Percentiles rank a stretch among this genome's conserved stretches.
Conservation (phyloP, 2,113 vertebrate genomes). For the Dendropsophus ebraccatus region DNA sequence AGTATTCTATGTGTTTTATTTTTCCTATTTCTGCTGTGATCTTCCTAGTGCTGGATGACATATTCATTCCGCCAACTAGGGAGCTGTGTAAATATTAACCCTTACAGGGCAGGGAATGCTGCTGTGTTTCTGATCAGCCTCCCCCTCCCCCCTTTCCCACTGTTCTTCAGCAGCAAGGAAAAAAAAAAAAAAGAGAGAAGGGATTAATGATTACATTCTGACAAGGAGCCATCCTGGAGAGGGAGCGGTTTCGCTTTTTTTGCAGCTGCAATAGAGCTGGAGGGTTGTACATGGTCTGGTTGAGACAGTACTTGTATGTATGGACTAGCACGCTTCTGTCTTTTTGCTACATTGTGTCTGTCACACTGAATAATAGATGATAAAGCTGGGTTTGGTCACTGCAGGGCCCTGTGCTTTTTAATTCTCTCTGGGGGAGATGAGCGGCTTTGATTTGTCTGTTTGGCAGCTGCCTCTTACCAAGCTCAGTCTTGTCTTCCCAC, state of each 20-base stretch:
- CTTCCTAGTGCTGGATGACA: neutral
- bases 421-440: slow-evolving; percentile 41
- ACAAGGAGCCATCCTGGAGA: slow-evolving; percentile 35
- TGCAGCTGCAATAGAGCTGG: slow-evolving; percentile 22
- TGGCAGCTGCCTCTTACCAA: slow-evolving; percentile 47
- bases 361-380: slow-evolving; percentile 54
- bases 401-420: slow-evolving; percentile 44
- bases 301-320: neutral
- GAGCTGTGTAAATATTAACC: slow-evolving; percentile 28
- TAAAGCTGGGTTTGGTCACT: slow-evolving; percentile 50
- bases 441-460: slow-evolving; percentile 43
- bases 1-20: neutral
- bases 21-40: neutral
- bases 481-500: slow-evolving; percentile 49
- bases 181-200: neutral
- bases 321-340: neutral
- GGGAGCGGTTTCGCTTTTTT: slow-evolving; percentile 9
- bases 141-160: neutral
- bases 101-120: neutral
- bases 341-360: slow-evolving; percentile 48
- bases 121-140: neutral
- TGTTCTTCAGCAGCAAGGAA: neutral
- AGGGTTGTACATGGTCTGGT: neutral
- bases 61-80: neutral
- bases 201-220: slow-evolving; percentile 58